Evolutionary conservation across 1,140 invertebrate species (phyloP).

Genomic region (Drosophila navojoa): DNA sequence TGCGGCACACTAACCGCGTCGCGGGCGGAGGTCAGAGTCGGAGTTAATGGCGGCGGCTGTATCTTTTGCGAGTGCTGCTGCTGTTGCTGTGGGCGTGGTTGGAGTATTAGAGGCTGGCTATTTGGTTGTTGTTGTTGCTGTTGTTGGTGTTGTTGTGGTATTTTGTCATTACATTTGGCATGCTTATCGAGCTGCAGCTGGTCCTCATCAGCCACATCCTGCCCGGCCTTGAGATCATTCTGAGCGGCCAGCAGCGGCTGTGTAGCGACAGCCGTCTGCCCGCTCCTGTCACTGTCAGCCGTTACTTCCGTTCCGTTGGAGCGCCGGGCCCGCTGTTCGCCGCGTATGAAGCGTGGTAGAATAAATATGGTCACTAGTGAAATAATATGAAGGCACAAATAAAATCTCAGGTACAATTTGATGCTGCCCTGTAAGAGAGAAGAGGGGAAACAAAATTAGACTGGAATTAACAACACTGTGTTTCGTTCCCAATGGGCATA

Average conservation of each 20-base stretch:
- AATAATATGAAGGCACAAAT: conserved; percentile 86
- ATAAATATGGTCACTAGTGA: conserved; percentile 85
- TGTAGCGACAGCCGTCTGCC: not conserved
- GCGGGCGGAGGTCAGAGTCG: conserved; percentile 49
- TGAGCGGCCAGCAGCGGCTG: conserved; percentile 12
- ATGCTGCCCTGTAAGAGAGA: conserved; percentile 85
- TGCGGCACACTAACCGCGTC: conserved; percentile 78
- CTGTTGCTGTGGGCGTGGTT: conserved; percentile 58
- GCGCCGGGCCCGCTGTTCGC: conserved; percentile 53
- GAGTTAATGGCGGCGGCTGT: conserved; percentile 1
- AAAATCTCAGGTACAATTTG: conserved; percentile 88
- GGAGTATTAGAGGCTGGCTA: conserved; percentile 43
- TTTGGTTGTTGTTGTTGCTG: conserved; percentile 32
- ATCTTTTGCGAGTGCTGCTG: conserved; percentile 25
- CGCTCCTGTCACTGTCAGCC: not conserved
- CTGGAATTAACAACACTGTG: not conserved
- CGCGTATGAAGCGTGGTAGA: conserved; percentile 84
- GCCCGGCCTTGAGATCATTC: conserved; percentile 55
- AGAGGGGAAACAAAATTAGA: conserved; percentile 4
- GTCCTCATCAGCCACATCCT: conserved; percentile 4
- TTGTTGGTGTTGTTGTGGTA: conserved; percentile 39
- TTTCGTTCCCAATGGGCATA: conserved; percentile 26
- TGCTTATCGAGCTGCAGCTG: conserved; percentile 13
- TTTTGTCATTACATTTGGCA: conserved; percentile 62
- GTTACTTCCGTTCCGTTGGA: conserved; percentile 8